Percentiles rank a stretch among this genome's conserved stretches.
These are phyloP conservation scores for Rhagoletis pomonella DNA, from an alignment of 1,140 invertebrate genomes.

Conservation along the genomic window DNA sequence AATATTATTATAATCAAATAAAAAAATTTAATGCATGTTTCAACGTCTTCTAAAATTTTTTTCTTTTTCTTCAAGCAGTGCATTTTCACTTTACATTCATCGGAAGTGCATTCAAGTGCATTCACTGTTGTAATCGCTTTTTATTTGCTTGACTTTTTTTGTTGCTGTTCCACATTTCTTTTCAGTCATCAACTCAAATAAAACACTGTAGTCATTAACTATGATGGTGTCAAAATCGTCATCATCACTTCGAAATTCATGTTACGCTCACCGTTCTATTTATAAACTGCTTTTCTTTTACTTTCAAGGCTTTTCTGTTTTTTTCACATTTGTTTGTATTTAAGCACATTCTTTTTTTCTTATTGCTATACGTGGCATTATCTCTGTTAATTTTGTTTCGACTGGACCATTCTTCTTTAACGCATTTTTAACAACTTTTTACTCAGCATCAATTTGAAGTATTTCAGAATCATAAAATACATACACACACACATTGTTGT, in stretches of 20 bases:
- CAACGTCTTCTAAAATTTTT: not conserved
- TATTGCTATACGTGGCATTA: not conserved
- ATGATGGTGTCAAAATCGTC: not conserved
- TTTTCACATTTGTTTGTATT: not conserved
- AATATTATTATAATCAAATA: too few relatives aligned
- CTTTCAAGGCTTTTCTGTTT: not conserved
- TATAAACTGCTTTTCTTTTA: not conserved
- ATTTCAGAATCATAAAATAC: not conserved
- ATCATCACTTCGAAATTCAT: not conserved
- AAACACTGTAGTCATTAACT: not conserved
- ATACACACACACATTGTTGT: not conserved
- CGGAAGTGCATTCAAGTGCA: not conserved
- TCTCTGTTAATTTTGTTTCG: not conserved
- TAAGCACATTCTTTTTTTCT: not conserved
- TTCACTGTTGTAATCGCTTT: not conserved
- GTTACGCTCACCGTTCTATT: not conserved
- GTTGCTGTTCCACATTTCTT: not conserved
- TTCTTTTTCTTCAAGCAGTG: not conserved
- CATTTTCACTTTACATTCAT: not conserved
- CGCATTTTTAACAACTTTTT: slow-evolving; percentile 9
- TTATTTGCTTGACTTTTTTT: not conserved
- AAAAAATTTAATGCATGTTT: not conserved
- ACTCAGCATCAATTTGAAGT: not conserved
- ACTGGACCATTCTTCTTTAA: not conserved
- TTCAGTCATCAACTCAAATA: not conserved